A percentile compares a stretch with the other conserved stretches of the same genome.
phyloP scores from a whole-genome alignment of 2,888 invertebrate genomes.

The Cosmia trapezina region DNA sequence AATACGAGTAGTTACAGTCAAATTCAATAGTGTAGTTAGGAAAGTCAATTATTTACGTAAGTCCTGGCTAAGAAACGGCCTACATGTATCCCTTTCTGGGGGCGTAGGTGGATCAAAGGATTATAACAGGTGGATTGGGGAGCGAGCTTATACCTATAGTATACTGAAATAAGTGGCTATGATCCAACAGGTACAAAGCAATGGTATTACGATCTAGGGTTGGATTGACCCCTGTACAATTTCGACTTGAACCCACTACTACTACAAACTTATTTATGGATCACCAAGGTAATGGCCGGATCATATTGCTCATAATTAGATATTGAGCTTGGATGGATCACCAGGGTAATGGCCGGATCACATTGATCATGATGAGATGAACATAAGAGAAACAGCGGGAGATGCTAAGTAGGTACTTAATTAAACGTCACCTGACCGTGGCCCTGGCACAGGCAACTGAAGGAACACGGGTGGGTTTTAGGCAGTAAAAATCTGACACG shows the following conservation, averaged over 20 bases:
- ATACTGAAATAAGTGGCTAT: neutral
- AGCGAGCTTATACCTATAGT: neutral
- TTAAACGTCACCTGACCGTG: too few species aligned
- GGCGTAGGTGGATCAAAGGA: slow-evolving; percentile 22
- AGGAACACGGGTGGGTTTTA: too few species aligned
- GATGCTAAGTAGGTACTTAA: too few species aligned
- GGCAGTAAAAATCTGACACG: too few species aligned
- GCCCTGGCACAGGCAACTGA: too few species aligned
- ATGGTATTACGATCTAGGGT: slow-evolving; percentile 1
- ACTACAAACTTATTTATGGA: too few species aligned
- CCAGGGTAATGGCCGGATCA: too few species aligned
- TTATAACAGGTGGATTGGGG: slow-evolving; percentile 26
- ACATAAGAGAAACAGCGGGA: too few species aligned
- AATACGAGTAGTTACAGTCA: slow-evolving; percentile 36
- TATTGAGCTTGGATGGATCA: too few species aligned
- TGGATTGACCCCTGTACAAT: neutral
- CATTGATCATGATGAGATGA: too few species aligned
- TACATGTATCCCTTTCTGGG: slow-evolving; percentile 17
- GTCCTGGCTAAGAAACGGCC: slow-evolving; percentile 31
- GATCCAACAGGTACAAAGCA: slow-evolving; percentile 3
- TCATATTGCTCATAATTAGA: too few species aligned
- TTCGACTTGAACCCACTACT: neutral
- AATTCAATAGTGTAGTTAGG: slow-evolving; percentile 29
- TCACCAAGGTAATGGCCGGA: too few species aligned
- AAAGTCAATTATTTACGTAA: slow-evolving; percentile 43